Percentiles rank a stretch among this genome's conserved stretches.
Evolutionary conservation across 2,113 vertebrate genomes (phyloP).

Genomic region (Nibea albiflora): DNA sequence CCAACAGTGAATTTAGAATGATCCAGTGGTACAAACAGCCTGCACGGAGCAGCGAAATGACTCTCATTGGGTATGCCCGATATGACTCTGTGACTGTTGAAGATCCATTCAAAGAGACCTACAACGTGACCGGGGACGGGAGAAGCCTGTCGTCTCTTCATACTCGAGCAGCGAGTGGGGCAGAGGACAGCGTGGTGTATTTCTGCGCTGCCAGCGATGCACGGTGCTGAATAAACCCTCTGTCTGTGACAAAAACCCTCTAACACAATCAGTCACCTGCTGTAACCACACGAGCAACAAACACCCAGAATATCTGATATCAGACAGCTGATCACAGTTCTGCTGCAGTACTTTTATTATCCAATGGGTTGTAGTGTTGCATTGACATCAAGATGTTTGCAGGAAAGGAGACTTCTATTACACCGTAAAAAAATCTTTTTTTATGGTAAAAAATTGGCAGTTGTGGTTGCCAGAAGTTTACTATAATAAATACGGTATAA

Average conservation of each 20-base stretch:
- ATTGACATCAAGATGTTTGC: neutral
- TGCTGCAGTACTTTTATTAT: neutral
- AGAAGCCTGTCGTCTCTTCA: neutral
- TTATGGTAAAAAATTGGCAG: too few relatives aligned
- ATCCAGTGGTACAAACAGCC: neutral
- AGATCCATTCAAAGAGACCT: neutral
- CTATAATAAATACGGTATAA: too few relatives aligned
- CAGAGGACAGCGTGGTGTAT: neutral
- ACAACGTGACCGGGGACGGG: neutral
- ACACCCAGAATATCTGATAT: neutral
- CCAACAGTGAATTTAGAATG: neutral
- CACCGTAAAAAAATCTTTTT: too few relatives aligned
- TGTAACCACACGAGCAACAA: neutral
- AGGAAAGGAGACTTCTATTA: too few relatives aligned
- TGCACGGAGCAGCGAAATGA: neutral
- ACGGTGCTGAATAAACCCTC: neutral
- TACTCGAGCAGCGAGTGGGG: neutral
- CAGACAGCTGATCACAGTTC: neutral
- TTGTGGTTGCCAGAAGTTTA: too few relatives aligned
- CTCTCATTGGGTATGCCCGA: neutral
- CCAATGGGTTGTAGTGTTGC: too few relatives aligned
- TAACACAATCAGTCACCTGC: neutral
- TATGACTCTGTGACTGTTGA: neutral
- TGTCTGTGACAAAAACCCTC: neutral
- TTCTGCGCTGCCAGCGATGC: constrained; percentile 22